A percentile compares a stretch with the other conserved stretches of the same genome.
These are phyloP conservation scores for Dioctria linearis DNA, from an alignment of 2,888 invertebrate species.

Conservation along the genomic window DNA sequence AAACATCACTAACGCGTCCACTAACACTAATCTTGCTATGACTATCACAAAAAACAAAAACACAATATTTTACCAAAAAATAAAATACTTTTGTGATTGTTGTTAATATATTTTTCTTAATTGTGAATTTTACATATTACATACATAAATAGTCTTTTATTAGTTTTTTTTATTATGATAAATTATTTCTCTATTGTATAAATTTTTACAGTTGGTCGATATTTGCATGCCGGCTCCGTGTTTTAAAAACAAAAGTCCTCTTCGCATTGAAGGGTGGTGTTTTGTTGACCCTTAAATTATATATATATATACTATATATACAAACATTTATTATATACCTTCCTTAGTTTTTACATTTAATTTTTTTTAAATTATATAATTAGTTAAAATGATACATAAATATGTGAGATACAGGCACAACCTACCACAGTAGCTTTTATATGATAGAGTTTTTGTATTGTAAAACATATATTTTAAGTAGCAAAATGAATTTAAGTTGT, in stretches of 20 bases:
- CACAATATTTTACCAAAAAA: slow-evolving; percentile 27
- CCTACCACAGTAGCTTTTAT: slow-evolving; percentile 21
- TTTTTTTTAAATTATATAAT: slow-evolving; percentile 21
- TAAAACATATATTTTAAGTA: slow-evolving; percentile 20
- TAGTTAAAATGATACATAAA: neutral
- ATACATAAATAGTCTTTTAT: neutral
- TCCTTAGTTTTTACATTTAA: slow-evolving; percentile 40
- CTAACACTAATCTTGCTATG: slow-evolving; percentile 27
- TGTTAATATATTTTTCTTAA: slow-evolving; percentile 11
- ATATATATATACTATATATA: slow-evolving; percentile 22
- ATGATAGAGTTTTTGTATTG: slow-evolving; percentile 24
- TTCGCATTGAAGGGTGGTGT: slow-evolving; percentile 56
- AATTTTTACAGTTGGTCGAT: slow-evolving; percentile 72
- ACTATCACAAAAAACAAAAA: slow-evolving; percentile 30
- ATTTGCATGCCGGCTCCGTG: slow-evolving; percentile 73
- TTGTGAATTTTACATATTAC: slow-evolving; percentile 27
- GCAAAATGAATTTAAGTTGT: slow-evolving; percentile 14
- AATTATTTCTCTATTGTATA: slow-evolving; percentile 56
- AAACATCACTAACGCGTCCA: slow-evolving; percentile 4
- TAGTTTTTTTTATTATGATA: slow-evolving; percentile 52
- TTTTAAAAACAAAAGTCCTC: slow-evolving; percentile 66
- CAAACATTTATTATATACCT: slow-evolving; percentile 14
- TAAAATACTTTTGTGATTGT: slow-evolving; percentile 12
- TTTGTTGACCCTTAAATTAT: slow-evolving; percentile 54
- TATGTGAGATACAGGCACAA: slow-evolving; percentile 26